phyloP scores from a whole-genome alignment of 2,797 vertebrate genomes.

The Lepilemur septentrionalis region DNA sequence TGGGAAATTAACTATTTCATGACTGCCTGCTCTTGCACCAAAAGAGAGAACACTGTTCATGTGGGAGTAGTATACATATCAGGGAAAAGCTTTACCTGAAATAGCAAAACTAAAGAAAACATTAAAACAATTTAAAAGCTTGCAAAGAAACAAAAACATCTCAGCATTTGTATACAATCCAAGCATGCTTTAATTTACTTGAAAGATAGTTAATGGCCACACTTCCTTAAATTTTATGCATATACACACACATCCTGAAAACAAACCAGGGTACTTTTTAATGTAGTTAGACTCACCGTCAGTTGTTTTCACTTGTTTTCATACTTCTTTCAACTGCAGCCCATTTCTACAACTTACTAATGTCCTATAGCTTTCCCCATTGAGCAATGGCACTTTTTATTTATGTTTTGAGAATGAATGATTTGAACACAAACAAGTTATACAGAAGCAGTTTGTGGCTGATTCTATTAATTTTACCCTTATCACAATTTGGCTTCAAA shows the following conservation, averaged over 20 bases:
- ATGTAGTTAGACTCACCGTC: background rate
- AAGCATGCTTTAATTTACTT: background rate
- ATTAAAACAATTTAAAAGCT: background rate
- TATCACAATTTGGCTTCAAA: conserved; percentile 79
- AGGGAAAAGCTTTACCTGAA: background rate
- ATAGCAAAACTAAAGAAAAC: background rate
- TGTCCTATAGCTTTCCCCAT: background rate
- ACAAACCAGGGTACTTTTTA: background rate
- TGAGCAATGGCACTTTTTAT: background rate
- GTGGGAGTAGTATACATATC: background rate
- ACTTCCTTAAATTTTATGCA: conserved; percentile 35
- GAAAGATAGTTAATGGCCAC: background rate
- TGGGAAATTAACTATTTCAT: background rate
- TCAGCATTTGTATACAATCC: background rate
- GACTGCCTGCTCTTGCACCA: background rate
- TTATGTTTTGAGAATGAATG: conserved; percentile 47
- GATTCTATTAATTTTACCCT: conserved; percentile 73
- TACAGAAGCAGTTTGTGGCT: conserved; percentile 67
- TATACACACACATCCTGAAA: background rate
- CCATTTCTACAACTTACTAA: background rate
- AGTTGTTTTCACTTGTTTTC: conserved; percentile 52
- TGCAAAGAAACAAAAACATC: background rate
- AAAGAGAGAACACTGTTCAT: background rate
- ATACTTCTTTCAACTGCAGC: background rate
- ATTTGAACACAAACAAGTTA: conserved; percentile 47